Evolutionary conservation across 2,113 vertebrate genomes (phyloP).

Genomic region (Mesocricetus auratus): DNA sequence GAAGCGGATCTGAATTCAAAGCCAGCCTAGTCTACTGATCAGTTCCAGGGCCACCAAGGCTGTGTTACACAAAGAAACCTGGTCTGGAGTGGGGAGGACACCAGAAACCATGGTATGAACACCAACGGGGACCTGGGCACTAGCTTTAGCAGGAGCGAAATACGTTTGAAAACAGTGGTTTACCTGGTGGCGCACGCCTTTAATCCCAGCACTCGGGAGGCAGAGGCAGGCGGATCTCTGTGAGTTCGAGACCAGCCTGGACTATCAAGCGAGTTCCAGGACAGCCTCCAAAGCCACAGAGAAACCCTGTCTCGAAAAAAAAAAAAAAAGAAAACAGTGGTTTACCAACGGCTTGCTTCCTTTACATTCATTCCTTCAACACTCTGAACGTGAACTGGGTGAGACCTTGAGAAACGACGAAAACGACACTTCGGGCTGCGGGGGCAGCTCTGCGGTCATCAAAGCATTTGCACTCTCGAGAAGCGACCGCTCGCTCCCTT

Average conservation of each 20-base stretch:
- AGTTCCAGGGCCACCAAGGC: background rate
- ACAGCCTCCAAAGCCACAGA: too few species aligned
- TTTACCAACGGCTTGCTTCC: background rate
- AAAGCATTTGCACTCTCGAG: background rate
- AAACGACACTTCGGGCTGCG: background rate
- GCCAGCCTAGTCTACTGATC: background rate
- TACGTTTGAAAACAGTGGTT: background rate
- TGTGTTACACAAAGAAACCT: background rate
- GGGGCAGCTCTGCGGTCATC: background rate
- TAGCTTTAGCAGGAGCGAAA: background rate
- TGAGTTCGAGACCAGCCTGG: too few species aligned
- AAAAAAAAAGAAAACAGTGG: background rate
- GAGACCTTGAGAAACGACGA: background rate
- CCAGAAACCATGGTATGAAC: background rate
- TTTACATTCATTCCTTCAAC: background rate
- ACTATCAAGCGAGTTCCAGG: too few species aligned
- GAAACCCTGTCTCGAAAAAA: too few species aligned
- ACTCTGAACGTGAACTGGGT: background rate
- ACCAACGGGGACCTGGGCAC: background rate
- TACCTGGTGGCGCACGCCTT: too few species aligned
- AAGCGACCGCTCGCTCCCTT: background rate
- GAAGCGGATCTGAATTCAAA: background rate
- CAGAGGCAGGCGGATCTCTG: too few species aligned
- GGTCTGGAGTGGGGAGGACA: background rate
- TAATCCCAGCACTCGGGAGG: too few species aligned